phyloP scores from a whole-genome alignment of 2,888 invertebrate genomes.

The Hybos culiciformis region DNA sequence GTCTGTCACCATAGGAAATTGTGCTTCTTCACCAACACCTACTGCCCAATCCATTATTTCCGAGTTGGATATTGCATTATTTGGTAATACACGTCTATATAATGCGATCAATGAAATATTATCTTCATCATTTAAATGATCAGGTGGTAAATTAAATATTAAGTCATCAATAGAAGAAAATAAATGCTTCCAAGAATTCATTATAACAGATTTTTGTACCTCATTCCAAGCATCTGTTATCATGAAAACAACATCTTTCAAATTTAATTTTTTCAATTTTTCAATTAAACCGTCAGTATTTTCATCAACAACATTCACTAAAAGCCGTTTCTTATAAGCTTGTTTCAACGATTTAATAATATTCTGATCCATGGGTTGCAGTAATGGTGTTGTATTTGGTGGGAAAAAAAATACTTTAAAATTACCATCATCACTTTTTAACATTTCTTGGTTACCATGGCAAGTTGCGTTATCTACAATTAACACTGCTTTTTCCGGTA shows the following conservation, averaged over 20 bases:
- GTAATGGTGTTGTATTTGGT: neutral
- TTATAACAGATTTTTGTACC: neutral
- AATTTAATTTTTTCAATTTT: neutral
- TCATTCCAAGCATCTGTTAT: neutral
- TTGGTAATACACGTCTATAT: neutral
- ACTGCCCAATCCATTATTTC: neutral
- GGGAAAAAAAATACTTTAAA: neutral
- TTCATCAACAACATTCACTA: neutral
- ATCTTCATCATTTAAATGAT: neutral
- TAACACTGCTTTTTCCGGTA: constrained; percentile 3
- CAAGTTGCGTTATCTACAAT: neutral
- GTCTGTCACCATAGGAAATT: neutral
- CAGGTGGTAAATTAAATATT: neutral
- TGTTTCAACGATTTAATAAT: constrained; percentile 2
- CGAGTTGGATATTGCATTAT: neutral
- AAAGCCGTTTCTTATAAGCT: neutral
- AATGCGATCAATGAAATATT: neutral
- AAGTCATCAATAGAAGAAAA: neutral
- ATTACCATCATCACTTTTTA: neutral
- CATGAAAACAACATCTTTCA: neutral
- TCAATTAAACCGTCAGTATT: neutral
- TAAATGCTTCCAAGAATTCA: neutral
- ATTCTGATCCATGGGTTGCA: constrained; percentile 1
- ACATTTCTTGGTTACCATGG: neutral
- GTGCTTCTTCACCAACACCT: neutral